Evolutionary conservation across 2,797 vertebrate species (phyloP), one percentile per base, ranked within the genome.

Genomic region (Agapornis canus): DNA sequence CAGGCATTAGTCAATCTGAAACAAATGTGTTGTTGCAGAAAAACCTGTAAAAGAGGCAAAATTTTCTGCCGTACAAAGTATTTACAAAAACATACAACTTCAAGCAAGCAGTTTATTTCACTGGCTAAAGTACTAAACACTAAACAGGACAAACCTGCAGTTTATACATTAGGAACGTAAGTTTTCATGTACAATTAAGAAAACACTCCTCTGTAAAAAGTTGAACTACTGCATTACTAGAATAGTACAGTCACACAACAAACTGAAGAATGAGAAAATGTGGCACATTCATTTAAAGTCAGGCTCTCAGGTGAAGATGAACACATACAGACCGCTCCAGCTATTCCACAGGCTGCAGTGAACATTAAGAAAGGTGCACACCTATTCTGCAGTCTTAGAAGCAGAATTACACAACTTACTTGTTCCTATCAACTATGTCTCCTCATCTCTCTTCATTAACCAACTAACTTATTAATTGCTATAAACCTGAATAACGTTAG

Each of bases 21-120:
- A 77, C 40, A 71, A 92, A 60, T 16, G 18, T n/a, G 37, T 32
- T 35, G 7, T 13, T 94, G 90, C 59, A 95, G 86, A 72, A 92
- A 95, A 94, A 80, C 32, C 8, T 25, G 11, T 12, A 11, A 72
- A 88, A 88, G 42, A 43, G 40, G 39, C 20, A 89, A 60, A 37
- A 66, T 35, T 69, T 78, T 78, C 84, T 90, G 56, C 73, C 64
- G n/a, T 92, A 91, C 63, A 86, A 75, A 95, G 82, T 87, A 94
- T 86, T 96, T 96, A 95, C 75, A 95, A 85, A 94, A 59, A 56
- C 59, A 95, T 42, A 89, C 77, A 89, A 92, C 48, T 90, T 88
- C 49, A 72, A 79, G 96, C 73, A 93, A 82, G 71, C 90, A 95
- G 77, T 96, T 97, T 96, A 96, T 97, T 97, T 95, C 87, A 96